phyloP scores from a whole-genome alignment of 2,888 invertebrate species.

The Tenthredo scrophulariae region DNA sequence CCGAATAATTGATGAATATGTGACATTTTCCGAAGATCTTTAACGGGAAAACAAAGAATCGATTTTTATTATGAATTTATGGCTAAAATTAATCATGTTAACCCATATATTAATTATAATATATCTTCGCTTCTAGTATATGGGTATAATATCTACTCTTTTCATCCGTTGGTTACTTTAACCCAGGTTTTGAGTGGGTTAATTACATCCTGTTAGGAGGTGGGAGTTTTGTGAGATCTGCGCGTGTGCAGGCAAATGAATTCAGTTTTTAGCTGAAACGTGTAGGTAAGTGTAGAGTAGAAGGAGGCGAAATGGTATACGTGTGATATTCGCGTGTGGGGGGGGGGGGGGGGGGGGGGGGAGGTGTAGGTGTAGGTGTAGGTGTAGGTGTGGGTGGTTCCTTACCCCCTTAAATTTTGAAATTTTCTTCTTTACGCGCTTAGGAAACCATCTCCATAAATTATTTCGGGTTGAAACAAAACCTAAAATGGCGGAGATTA shows the following conservation, averaged over 20 bases:
- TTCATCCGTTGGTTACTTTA: not conserved
- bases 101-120: not conserved
- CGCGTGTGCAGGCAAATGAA: not conserved
- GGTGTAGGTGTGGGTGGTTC: not conserved
- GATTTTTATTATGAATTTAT: not conserved
- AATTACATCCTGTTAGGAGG: constrained; percentile 15
- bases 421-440: constrained; percentile 51
- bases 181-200: constrained; percentile 24
- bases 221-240: not conserved
- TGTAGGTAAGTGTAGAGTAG: not conserved
- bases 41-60: too few relatives aligned
- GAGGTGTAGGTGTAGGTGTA: not conserved
- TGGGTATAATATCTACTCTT: not conserved
- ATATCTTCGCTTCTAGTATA: not conserved
- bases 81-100: not conserved
- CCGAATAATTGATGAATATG: too few relatives aligned
- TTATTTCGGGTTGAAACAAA: constrained; percentile 58
- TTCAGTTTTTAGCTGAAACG: not conserved
- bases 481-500: constrained; percentile 77
- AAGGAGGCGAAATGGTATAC: not conserved
- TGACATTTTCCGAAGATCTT: too few relatives aligned
- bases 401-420: constrained; percentile 42
- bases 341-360: too few relatives aligned
- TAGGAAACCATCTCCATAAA: constrained; percentile 54
- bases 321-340: not conserved